Evolutionary conservation across 2,888 invertebrate species (phyloP), one percentile per base, ranked within the genome.

Genomic region (Cephus pulcher): DNA sequence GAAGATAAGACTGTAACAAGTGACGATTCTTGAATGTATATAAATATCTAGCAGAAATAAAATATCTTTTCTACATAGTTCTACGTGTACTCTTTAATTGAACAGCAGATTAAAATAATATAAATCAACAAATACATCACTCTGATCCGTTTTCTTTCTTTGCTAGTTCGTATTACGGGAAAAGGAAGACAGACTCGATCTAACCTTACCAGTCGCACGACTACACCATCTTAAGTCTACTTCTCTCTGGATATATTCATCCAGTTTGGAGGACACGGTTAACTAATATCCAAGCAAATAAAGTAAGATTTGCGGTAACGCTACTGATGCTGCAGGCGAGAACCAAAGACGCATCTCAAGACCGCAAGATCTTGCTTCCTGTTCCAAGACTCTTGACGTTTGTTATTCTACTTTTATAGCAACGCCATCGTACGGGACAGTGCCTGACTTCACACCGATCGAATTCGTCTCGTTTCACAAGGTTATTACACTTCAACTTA

Each of bases 261-360:
- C 56, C 56, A 56, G 56, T 56, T 56, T 56, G 23, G 23, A 23
- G 56, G 56, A 79, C 79, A 83, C 82, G 9, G 82, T 85, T 82
- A 85, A 85, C 82, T 86, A 86, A 86, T 84, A 86, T 84, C 83
- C 84, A 82, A 79, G 83, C 78, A 84, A 84, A 84, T 84, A 84
- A 84, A 85, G 80, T 82, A 82, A 85, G 84, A 84, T 84, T 82
- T 84, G 87, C 74, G 86, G 85, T 84, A 75, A 56, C 23, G 40
- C 40, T 15, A 15, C 40, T 23, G 40, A 40, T 40, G 34, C 70
- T 12, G n/a, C 34, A n/a, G 15, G 80, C 75, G 81, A 87, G 84
- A 88, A 88, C 84, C 83, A 79, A 86, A 88, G 86, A 86, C 82
- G 83, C 83, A 83, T 81, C 82, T 74, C 77, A 73, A 78, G 70